Base-by-base conservation (phyloP, 2,888 invertebrate genomes). In the Cosmopolites sordidus region DNA sequence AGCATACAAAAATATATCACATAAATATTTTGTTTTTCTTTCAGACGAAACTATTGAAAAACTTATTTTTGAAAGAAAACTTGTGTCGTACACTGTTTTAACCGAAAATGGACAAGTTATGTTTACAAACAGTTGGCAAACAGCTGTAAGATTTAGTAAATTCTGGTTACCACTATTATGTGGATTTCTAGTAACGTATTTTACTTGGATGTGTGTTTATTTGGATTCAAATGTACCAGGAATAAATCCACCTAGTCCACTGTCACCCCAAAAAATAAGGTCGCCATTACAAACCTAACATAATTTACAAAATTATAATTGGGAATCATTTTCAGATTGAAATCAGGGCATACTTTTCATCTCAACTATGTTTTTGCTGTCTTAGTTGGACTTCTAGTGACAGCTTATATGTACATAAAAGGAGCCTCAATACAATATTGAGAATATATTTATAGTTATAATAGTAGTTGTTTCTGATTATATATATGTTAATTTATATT, bases 141-240 rank as follows among this genome's bases (percentile, higher is more conserved):
- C 65, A 33, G 66, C 66, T 17, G 61, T 71, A 18, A 66, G 62
- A 57, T 71, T 67, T 54, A 73, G 73, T 58, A 60, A 60, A 27
- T 53, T 72, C 55, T 72, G 73, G 71, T 59, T 74, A 42, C 73
- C 75, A 8, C 51, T 65, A 3, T 11, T 73, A 2, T 78, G 78
- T 67, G 82, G 83, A 3, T 56, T 78, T 11, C 62, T 75, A 2
- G 70, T 78, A 46, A 75, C 78, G n/a, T 71, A 76, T 60, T 77
- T 82, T 60, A 79, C 78, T 5, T 82, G 80, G 75, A 71, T 75
- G 51, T 76, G 83, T 62, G 77, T 83, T 16, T 83, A 81, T 69
- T 73, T 81, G 61, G 83, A 83, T 67, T 83, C 83, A 53, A 75
- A 74, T 61, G 73, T 78, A 42, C 83, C 83, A 1, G 83, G 83